A percentile compares a stretch with the other conserved stretches of the same genome.
phyloP scores from a whole-genome alignment of 2,113 vertebrate genomes.

The Todiramphus chloris region DNA sequence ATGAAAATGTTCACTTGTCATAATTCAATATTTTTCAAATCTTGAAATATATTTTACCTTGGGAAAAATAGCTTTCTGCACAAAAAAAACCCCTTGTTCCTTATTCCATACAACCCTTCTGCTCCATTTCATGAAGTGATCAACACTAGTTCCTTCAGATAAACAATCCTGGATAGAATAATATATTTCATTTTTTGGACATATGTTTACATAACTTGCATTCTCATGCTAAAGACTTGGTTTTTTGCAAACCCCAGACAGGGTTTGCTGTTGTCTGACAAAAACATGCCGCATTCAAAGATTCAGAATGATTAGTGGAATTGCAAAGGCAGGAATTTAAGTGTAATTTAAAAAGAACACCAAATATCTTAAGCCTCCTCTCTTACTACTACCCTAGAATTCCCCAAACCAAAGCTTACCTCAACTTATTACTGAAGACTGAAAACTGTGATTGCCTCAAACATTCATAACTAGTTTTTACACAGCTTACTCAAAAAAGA shows the following conservation, averaged over 20 bases:
- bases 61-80: background rate
- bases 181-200: background rate
- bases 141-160: background rate
- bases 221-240: background rate
- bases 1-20: background rate
- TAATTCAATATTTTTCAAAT: background rate
- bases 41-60: background rate
- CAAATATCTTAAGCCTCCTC: background rate
- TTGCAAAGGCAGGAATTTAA: background rate
- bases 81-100: background rate
- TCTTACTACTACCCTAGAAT: background rate
- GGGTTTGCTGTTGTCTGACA: background rate
- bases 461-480: background rate
- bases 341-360: background rate
- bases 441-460: background rate
- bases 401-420: background rate
- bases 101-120: background rate
- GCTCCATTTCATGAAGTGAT: background rate
- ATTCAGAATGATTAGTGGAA: background rate
- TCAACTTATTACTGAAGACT: background rate
- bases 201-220: background rate
- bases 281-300: background rate
- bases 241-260: background rate
- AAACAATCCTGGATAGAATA: slow-evolving; percentile 15
- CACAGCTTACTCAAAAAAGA: background rate